Conservation (phyloP, 2,797 vertebrate species). For the Pangasius mekongensis region DNA sequence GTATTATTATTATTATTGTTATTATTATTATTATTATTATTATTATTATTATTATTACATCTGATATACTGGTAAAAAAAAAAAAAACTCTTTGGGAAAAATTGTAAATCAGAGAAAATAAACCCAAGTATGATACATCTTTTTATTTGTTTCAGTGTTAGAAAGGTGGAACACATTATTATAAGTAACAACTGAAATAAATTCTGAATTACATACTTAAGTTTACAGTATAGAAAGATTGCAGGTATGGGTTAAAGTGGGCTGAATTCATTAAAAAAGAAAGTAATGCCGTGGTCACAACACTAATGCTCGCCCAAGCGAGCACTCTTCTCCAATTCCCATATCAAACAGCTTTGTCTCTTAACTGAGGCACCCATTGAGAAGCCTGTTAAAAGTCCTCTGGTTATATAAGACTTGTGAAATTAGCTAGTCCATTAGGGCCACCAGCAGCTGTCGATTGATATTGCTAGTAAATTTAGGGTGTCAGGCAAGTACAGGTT, state of each 20-base stretch:
- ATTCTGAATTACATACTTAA: too few species aligned
- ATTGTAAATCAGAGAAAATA: too few species aligned
- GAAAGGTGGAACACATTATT: too few species aligned
- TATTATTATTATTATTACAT: too few species aligned
- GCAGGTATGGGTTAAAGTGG: not conserved
- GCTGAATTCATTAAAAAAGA: not conserved
- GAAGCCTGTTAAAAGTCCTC: not conserved
- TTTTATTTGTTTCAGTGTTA: too few species aligned
- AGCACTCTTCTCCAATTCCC: not conserved
- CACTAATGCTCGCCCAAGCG: not conserved
- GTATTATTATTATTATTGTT: not conserved
- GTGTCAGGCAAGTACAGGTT: not conserved
- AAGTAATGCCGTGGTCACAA: not conserved
- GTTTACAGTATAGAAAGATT: too few species aligned
- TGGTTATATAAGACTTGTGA: not conserved
- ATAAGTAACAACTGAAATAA: too few species aligned
- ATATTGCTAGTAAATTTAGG: not conserved
- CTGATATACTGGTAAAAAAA: too few species aligned
- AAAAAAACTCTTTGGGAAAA: too few species aligned
- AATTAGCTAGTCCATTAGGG: not conserved
- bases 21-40: too few species aligned
- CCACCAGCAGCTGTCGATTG: not conserved
- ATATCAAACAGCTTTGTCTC: not conserved
- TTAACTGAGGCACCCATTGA: not conserved
- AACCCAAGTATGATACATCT: too few species aligned